Evolutionary conservation across 2,113 vertebrate genomes (phyloP).

Genomic region (Sardina pilchardus): DNA sequence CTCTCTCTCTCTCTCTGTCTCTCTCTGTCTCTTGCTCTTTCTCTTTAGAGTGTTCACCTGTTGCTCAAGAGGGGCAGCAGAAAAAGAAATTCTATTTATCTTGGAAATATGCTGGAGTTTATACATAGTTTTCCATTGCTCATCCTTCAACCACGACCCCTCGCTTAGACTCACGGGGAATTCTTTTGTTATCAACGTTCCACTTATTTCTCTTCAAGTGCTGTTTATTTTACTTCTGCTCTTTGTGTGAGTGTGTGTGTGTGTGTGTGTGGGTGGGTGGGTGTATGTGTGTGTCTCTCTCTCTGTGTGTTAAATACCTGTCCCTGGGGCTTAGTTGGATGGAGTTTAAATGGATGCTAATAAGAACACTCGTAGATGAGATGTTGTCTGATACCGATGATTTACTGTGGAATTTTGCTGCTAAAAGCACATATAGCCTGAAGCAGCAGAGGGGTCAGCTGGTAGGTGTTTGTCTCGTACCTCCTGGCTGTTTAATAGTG

Average conservation of each 20-base stretch:
- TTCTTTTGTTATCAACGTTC: conserved; percentile 1
- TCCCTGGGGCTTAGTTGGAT: background rate
- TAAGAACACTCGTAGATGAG: background rate
- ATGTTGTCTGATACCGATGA: background rate
- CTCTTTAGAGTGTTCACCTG: background rate
- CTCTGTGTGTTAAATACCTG: background rate
- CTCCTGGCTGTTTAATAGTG: background rate
- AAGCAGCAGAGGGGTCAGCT: background rate
- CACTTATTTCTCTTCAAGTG: conserved; percentile 1
- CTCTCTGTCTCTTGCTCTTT: background rate
- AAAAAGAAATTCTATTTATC: background rate
- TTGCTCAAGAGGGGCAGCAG: background rate
- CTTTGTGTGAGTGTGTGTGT: background rate
- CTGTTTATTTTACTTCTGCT: conserved; percentile 16
- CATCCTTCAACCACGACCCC: background rate
- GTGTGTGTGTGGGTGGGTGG: background rate
- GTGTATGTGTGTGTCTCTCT: conserved; percentile 1
- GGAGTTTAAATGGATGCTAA: background rate
- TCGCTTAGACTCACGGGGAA: background rate
- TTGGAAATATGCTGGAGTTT: conserved; percentile 1
- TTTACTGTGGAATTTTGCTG: background rate
- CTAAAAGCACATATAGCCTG: background rate
- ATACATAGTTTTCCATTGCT: conserved; percentile 14
- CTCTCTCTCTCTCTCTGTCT: background rate
- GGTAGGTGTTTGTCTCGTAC: background rate